phyloP scores from a whole-genome alignment of 2,888 invertebrate species.

The Lathronympha strigana region DNA sequence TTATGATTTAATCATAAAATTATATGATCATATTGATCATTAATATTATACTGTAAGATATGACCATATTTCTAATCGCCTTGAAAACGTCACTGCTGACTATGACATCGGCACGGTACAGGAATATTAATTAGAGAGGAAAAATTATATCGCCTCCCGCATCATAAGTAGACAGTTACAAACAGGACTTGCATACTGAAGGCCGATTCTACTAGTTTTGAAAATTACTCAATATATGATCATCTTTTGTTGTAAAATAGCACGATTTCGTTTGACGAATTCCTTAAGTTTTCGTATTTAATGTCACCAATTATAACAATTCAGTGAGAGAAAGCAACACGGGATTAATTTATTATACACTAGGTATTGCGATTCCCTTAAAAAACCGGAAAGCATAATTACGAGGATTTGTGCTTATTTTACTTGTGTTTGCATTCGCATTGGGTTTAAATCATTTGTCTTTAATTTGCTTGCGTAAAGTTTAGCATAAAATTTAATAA shows the following conservation, averaged over 20 bases:
- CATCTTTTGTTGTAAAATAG: background rate
- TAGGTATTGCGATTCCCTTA: too few species aligned
- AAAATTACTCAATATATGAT: background rate
- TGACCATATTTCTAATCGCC: conserved; percentile 30
- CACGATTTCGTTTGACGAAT: background rate
- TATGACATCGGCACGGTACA: conserved; percentile 46
- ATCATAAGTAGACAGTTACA: conserved; percentile 37
- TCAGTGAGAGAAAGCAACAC: too few species aligned
- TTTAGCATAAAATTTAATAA: too few species aligned
- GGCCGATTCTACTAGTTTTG: background rate
- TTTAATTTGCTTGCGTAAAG: too few species aligned
- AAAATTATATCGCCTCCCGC: conserved; percentile 52
- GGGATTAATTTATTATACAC: too few species aligned
- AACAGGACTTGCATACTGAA: conserved; percentile 21
- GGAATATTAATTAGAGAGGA: conserved; percentile 69
- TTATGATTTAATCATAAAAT: conserved; percentile 15
- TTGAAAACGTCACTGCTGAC: conserved; percentile 47
- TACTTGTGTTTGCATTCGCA: too few species aligned
- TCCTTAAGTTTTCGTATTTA: too few species aligned
- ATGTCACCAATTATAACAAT: too few species aligned
- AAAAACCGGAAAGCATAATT: too few species aligned
- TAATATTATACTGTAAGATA: conserved; percentile 14
- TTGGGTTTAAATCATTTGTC: too few species aligned
- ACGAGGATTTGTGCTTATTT: too few species aligned
- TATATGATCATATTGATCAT: conserved; percentile 15